These are phyloP conservation scores for Micropterix aruncella DNA, from an alignment of 2,888 invertebrate genomes.

Conservation along the genomic window DNA sequence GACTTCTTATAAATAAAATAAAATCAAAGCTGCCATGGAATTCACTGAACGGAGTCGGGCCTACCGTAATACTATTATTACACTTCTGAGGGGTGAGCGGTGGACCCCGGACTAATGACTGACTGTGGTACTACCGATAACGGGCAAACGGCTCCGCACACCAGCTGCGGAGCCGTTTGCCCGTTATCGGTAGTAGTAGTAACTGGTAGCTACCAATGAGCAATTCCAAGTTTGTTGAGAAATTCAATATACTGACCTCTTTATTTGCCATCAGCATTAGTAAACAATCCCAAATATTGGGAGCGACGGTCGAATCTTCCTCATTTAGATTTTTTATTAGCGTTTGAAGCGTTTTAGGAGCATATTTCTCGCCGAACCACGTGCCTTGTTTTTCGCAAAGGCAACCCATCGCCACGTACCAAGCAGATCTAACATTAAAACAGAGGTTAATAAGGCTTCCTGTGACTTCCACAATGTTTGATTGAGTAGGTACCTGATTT, in stretches of 20 bases:
- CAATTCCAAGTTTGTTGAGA: no score
- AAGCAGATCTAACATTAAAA: slow-evolving; percentile 40
- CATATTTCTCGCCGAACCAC: slow-evolving; percentile 36
- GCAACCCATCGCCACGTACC: slow-evolving; percentile 50
- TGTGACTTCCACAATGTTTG: not conserved
- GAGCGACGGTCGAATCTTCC: slow-evolving; percentile 48
- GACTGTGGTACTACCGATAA: no score
- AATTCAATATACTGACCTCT: slow-evolving; percentile 22
- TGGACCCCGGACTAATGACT: no score
- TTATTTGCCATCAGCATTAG: slow-evolving; percentile 44
- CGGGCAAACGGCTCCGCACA: no score
- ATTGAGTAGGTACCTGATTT: slow-evolving; percentile 19
- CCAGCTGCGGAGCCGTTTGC: no score
- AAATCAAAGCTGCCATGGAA: no score
- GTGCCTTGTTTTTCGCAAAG: slow-evolving; percentile 40
- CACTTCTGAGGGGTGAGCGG: no score
- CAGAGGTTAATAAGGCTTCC: not conserved
- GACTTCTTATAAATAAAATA: no score
- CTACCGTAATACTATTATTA: no score
- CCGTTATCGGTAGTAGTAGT: no score
- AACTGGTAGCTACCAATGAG: no score
- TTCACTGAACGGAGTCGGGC: no score
- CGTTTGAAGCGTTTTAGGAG: slow-evolving; percentile 37
- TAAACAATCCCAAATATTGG: slow-evolving; percentile 62
- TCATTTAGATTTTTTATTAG: slow-evolving; percentile 55